Evolutionary conservation across 2,797 vertebrate genomes (phyloP), one percentile per base, ranked within the genome.

Genomic region (Hapalemur alaotrensis): DNA sequence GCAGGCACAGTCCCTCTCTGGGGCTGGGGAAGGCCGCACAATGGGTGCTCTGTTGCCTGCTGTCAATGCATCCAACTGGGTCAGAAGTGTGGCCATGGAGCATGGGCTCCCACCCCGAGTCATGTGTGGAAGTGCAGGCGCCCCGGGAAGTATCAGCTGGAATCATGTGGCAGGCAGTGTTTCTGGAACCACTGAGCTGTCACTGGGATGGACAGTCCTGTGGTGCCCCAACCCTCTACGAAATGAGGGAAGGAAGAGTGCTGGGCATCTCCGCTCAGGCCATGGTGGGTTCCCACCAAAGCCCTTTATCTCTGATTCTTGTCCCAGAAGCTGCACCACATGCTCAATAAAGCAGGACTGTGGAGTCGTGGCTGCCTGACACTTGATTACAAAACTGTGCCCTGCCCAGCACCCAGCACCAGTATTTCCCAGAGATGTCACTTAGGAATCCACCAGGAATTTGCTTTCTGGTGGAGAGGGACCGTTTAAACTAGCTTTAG

Each of bases 41-140:
- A 50, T 81, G 96, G n/a, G 15, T 5, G 35, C 70, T 95, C 54
- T 96, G 82, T 96, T 92, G 81, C 69, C 88, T 65, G 35, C 89
- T 87, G 65, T 91, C 32, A 67, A 73, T 61, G 52, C 57, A 32
- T 46, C 76, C 13, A 65, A 13, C 52, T 82, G 10, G 20, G 63
- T 96, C 80, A 84, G 95, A 84, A 91, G 67, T 78, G 86, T 23
- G 86, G 94, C 28, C 28, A 35, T 0, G 1, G 70, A 78, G 35
- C 52, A 41, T 1, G 25, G 54, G 13, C 28, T 22, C 7, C 59
- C 3, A 4, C 23, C 32, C 63, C 13, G n/a, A 78, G 73, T 52
- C 18, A 8, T 17, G 48, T 14, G 46, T 57, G 43, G 78, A 18
- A 79, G 43, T 28, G 43, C 0, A 15, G 73, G 35, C 20, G 32